Base-by-base conservation (phyloP, 2,888 invertebrate genomes). In the Athalia rosae region DNA sequence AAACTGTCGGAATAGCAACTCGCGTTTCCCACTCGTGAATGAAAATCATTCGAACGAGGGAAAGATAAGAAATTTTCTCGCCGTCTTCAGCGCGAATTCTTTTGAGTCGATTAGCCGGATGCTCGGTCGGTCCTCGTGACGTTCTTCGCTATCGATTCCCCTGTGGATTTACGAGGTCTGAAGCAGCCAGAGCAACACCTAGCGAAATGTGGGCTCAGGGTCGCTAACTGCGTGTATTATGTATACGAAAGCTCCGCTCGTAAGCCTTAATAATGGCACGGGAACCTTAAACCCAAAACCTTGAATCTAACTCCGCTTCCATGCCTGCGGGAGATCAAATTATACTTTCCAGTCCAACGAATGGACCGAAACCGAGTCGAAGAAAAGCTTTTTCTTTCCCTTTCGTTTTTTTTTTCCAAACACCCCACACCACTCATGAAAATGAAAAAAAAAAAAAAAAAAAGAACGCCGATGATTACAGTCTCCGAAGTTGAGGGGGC, bases 261-360 rank as follows among this genome's bases (percentile, higher is more conserved):
- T 67, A n/a, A 67, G 64, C 64, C 47, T 64, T 47, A 67, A 67
- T 67, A 67, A 67, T 67, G 67, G 50, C 64, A 8, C 7, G 5
- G 50, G 67, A 67, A 67, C 48, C 15, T 15, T 13, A 67, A 67
- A 53, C 67, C 53, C 11, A 41, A 41, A 67, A 67, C 53, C 67
- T 41, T 50, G 53, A 67, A 67, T 15, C 48, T 53, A 53, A 50
- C 47, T 47, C 11, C 13, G 28, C 28, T 4, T 4, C 8, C 67
- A 41, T n/a, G n/a, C 8, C 53, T n/a, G 53, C 9, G 8, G 53
- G 4, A 53, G 50, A 8, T 53, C 41, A 41, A 53, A 67, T 67
- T 67, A 67, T 53, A 50, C 3, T 45, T 67, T 67, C 67, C 67
- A 67, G 41, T 67, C 53, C 67, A 50, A 11, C 50, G 67, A 41